Evolutionary conservation across 2,888 invertebrate species (phyloP).

Genomic region (Keiferia lycopersicella): DNA sequence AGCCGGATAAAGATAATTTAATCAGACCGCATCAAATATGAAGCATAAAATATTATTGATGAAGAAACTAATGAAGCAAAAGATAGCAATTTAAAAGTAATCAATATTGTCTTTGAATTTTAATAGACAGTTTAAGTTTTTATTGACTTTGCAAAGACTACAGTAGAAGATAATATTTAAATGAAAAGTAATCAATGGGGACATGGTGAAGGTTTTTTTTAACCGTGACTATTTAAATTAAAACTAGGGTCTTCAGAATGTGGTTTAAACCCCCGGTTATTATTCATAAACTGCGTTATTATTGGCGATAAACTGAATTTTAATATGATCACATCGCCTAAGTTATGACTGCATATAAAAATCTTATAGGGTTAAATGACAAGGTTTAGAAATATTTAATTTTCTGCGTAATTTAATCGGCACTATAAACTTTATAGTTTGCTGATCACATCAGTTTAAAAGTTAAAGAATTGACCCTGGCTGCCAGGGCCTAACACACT

Average conservation of each 20-base stretch:
- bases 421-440: not conserved
- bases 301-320: conserved; percentile 21
- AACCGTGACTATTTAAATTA: not conserved
- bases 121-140: not conserved
- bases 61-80: not conserved
- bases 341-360: conserved; percentile 16
- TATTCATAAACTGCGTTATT: not conserved
- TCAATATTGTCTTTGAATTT: not conserved
- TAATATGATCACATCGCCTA: conserved; percentile 1
- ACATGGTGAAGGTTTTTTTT: not conserved
- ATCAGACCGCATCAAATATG: not conserved
- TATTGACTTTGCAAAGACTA: not conserved
- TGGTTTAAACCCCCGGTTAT: not conserved
- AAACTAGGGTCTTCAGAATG: not conserved
- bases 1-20: not conserved
- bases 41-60: not conserved
- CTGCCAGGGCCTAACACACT: no score
- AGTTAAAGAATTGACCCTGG: not conserved
- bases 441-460: not conserved
- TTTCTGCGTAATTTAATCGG: conserved; percentile 5
- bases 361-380: not conserved
- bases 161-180: no score
- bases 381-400: not conserved
- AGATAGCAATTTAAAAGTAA: not conserved
- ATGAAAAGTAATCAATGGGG: not conserved